phyloP scores from a whole-genome alignment of 2,888 invertebrate genomes.

The Plutella xylostella region DNA sequence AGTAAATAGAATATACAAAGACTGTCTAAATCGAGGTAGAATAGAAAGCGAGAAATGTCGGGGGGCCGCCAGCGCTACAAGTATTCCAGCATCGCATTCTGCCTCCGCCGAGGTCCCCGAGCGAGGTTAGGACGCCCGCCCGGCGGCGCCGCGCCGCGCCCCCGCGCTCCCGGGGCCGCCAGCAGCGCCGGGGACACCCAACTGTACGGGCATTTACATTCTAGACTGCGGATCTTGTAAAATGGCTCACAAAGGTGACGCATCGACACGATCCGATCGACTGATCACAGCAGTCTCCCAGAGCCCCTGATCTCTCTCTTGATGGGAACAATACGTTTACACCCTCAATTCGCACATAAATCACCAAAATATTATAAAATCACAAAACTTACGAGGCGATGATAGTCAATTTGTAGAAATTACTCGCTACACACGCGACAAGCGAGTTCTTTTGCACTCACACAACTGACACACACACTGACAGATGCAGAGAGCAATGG shows the following conservation, averaged over 20 bases:
- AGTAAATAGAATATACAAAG: too few relatives aligned
- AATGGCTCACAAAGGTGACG: slow-evolving; percentile 69
- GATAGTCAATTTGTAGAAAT: slow-evolving; percentile 65
- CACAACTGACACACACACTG: slow-evolving; percentile 32
- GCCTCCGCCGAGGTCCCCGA: neutral
- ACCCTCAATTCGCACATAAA: slow-evolving; percentile 18
- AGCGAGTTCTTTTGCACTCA: slow-evolving; percentile 56
- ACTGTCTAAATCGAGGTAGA: too few relatives aligned
- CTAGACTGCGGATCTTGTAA: slow-evolving; percentile 38
- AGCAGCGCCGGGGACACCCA: neutral
- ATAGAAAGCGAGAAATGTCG: too few relatives aligned
- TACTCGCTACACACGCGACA: slow-evolving; percentile 63
- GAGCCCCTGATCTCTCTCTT: slow-evolving; percentile 19
- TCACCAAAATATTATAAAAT: slow-evolving; percentile 45
- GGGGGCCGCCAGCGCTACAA: neutral
- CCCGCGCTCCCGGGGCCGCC: neutral
- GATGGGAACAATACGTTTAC: neutral
- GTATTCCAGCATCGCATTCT: neutral
- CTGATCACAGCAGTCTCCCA: slow-evolving; percentile 42
- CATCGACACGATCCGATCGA: slow-evolving; percentile 66
- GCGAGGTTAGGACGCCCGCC: neutral
- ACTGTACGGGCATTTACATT: slow-evolving; percentile 4
- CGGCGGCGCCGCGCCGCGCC: neutral
- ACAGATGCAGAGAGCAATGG: slow-evolving; percentile 1
- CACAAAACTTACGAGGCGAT: slow-evolving; percentile 66